Evolutionary conservation across 2,113 vertebrate species (phyloP).

Genomic region (Gracilinanus agilis): DNA sequence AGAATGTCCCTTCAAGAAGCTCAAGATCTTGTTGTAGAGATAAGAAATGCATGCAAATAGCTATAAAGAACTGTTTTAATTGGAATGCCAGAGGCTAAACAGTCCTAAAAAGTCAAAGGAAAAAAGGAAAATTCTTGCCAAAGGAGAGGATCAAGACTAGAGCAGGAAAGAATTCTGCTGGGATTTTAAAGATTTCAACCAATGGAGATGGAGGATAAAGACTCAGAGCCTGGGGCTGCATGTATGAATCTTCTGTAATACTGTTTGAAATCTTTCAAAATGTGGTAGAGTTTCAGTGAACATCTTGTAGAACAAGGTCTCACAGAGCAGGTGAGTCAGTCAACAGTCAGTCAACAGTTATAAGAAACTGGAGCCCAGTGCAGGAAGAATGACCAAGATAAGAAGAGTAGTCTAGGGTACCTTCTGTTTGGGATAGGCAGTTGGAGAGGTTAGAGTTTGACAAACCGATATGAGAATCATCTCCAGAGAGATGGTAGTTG

Average conservation of each 20-base stretch:
- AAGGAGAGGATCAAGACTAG: not conserved
- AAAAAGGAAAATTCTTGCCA: not conserved
- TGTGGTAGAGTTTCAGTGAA: not conserved
- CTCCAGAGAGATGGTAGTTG: not conserved
- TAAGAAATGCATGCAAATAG: not conserved
- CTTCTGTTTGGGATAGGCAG: not conserved
- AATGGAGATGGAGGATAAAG: not conserved
- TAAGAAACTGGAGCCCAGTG: not conserved
- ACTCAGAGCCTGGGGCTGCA: not conserved
- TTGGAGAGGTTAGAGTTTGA: not conserved
- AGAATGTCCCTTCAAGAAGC: not conserved
- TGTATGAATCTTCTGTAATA: not conserved
- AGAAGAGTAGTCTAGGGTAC: not conserved
- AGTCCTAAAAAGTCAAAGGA: not conserved
- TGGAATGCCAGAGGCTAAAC: not conserved
- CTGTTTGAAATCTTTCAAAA: not conserved
- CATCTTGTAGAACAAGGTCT: not conserved
- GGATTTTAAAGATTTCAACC: not conserved
- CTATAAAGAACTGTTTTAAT: not conserved
- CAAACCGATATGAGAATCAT: not conserved
- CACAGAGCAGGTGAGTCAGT: not conserved
- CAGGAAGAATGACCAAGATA: not conserved
- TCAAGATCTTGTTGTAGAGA: not conserved
- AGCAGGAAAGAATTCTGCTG: not conserved
- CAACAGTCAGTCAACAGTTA: not conserved